Evolutionary conservation across 1,140 invertebrate species (phyloP).

Genomic region (Homalodisca vitripennis): DNA sequence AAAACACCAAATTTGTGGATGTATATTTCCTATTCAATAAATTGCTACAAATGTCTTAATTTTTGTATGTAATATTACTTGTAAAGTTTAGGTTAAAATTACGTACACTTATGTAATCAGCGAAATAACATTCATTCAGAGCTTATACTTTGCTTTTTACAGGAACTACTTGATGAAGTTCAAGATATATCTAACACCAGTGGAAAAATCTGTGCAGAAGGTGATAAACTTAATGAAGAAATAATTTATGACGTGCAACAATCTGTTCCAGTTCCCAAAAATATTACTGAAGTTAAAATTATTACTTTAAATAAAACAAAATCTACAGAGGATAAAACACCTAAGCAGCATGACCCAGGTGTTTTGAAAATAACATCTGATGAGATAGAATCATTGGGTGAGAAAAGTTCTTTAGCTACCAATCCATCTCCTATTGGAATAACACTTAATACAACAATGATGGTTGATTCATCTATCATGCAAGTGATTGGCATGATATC

Average conservation of each 20-base stretch:
- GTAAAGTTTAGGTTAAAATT: not conserved
- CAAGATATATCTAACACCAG: not conserved
- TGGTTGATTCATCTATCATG: not conserved
- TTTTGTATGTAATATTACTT: not conserved
- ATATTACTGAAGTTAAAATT: slow-evolving; percentile 1
- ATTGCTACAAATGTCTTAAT: not conserved
- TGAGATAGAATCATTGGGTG: not conserved
- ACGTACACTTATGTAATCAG: not conserved
- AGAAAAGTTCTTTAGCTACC: not conserved
- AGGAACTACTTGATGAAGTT: slow-evolving; percentile 39
- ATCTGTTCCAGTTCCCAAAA: not conserved
- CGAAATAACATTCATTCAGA: not conserved
- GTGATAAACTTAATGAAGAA: not conserved
- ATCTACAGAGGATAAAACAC: not conserved
- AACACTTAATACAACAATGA: not conserved
- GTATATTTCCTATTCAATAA: not conserved
- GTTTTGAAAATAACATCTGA: slow-evolving; percentile 31
- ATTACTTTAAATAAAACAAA: not conserved
- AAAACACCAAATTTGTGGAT: not conserved
- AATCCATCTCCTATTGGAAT: slow-evolving; percentile 5
- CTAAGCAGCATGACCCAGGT: slow-evolving; percentile 1
- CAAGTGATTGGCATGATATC: slow-evolving; percentile 8
- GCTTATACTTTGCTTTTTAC: slow-evolving; percentile 30
- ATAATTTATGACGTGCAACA: not conserved
- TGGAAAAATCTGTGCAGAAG: not conserved